Percentiles rank a stretch among this genome's conserved stretches.
phyloP scores from a whole-genome alignment of 2,113 vertebrate species.

The Ranitomeya variabilis region DNA sequence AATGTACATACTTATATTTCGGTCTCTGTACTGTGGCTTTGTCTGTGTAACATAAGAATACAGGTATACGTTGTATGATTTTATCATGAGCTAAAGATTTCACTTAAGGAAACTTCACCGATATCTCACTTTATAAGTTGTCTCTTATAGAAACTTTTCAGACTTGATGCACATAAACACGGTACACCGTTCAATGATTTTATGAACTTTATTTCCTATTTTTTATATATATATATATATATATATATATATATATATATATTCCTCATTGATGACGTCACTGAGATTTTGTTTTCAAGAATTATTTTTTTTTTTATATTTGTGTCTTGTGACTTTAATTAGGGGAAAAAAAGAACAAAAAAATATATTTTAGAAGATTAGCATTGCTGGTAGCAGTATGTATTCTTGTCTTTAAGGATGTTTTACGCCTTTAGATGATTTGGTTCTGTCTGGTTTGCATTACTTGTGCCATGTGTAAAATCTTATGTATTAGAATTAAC shows the following conservation, averaged over 20 bases:
- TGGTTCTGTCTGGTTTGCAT: background rate
- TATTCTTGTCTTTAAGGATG: background rate
- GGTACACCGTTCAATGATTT: constrained; percentile 36
- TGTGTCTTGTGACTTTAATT: constrained; percentile 33
- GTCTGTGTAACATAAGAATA: constrained; percentile 6
- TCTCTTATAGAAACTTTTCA: background rate
- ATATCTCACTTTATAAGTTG: constrained; percentile 9
- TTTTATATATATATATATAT: too few species aligned
- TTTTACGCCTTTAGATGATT: background rate
- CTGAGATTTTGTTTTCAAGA: background rate
- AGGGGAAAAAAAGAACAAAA: background rate
- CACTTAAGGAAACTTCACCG: background rate
- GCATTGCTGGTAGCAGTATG: background rate
- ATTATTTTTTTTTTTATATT: constrained; percentile 42
- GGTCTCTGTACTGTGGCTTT: constrained; percentile 34
- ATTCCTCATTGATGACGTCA: constrained; percentile 15
- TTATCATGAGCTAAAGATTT: constrained; percentile 37
- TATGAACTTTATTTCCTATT: constrained; percentile 27
- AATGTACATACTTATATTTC: constrained; percentile 67
- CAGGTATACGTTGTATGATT: constrained; percentile 33
- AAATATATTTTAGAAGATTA: constrained; percentile 15
- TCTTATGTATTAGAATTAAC: background rate
- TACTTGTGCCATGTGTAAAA: background rate
- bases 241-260: constrained; percentile 18
- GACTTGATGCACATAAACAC: constrained; percentile 47